A percentile compares a stretch with the other conserved stretches of the same genome.
Evolutionary conservation across 1,140 invertebrate genomes (phyloP).

Genomic region (Phymorhynchus buccinoides): DNA sequence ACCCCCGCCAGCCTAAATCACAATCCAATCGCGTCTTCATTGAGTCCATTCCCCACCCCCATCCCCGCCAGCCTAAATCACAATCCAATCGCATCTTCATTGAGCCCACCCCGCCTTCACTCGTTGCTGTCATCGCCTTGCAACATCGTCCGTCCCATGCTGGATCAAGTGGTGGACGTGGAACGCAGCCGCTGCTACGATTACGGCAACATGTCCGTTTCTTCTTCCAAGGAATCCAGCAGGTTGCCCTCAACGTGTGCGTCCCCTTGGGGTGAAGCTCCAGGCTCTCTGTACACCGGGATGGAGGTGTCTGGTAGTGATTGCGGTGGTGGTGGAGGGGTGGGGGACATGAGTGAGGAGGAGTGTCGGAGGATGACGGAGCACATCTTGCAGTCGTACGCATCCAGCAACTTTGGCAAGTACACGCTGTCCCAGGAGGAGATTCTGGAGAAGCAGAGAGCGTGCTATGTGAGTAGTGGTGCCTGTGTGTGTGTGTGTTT

Average conservation of each 20-base stretch:
- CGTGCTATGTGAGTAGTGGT: constrained; percentile 30
- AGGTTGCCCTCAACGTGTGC: neutral
- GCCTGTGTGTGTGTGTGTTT: too few species aligned
- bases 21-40: neutral
- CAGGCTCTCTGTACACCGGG: too few species aligned
- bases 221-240: neutral
- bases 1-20: neutral
- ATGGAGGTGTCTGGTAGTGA: too few species aligned
- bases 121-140: neutral
- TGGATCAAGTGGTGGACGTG: neutral
- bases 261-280: neutral
- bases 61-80: neutral
- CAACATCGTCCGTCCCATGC: neutral
- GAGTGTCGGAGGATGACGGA: neutral
- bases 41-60: neutral
- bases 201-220: neutral
- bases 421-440: constrained; percentile 17
- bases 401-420: neutral
- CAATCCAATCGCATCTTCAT: neutral
- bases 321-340: neutral
- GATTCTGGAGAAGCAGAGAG: constrained; percentile 19
- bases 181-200: neutral
- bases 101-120: neutral
- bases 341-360: neutral
- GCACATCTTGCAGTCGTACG: neutral